Evolutionary conservation across 2,113 vertebrate species (phyloP).

Genomic region (Elachura formosa): DNA sequence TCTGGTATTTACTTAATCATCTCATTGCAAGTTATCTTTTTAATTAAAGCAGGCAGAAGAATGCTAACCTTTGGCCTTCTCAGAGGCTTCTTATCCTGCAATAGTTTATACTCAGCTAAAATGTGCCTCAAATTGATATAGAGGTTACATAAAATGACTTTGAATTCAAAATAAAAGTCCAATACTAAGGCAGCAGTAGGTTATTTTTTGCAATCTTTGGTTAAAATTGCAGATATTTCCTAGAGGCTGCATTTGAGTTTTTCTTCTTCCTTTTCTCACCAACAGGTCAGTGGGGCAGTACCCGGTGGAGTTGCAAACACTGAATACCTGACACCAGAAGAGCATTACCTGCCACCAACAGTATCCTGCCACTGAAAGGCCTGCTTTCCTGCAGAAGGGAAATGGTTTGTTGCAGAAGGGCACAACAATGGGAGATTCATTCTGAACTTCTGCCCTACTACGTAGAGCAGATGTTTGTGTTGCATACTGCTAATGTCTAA

Average conservation of each 20-base stretch:
- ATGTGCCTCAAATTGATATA: background rate
- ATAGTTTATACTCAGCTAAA: background rate
- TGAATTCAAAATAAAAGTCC: background rate
- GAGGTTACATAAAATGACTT: background rate
- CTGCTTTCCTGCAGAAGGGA: background rate
- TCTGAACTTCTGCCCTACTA: background rate
- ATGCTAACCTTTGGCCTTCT: background rate
- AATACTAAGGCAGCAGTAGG: background rate
- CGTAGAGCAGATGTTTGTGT: background rate
- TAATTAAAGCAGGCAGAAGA: background rate
- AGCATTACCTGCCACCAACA: background rate
- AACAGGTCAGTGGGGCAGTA: background rate
- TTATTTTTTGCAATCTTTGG: background rate
- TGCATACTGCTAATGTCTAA: background rate
- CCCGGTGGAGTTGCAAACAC: background rate
- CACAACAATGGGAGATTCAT: background rate
- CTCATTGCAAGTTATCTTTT: background rate
- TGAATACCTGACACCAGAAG: background rate
- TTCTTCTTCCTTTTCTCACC: background rate
- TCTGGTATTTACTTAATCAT: background rate
- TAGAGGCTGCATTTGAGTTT: background rate
- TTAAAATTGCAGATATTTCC: background rate
- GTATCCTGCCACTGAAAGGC: background rate
- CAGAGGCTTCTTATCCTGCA: background rate
- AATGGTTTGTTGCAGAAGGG: background rate